Evolutionary conservation across 2,888 invertebrate genomes (phyloP).

Genomic region (Cantharis flavilabris): DNA sequence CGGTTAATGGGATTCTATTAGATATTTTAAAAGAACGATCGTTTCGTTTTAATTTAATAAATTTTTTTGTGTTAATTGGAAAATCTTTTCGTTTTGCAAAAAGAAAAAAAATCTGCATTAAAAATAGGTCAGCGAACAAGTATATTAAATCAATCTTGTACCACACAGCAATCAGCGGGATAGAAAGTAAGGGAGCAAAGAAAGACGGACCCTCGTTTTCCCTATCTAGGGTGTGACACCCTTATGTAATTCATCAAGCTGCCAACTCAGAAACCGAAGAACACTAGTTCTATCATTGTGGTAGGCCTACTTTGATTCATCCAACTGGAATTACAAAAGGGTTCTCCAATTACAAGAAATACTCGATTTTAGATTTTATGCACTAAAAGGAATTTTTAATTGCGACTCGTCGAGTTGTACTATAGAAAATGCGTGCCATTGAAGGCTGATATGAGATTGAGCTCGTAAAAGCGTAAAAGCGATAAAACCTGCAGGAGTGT

Average conservation of each 20-base stretch:
- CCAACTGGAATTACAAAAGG: constrained; percentile 2
- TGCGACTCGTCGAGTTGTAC: not conserved
- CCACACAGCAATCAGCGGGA: constrained; percentile 28
- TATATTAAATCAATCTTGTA: constrained; percentile 29
- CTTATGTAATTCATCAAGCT: constrained; percentile 33
- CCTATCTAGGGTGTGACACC: constrained; percentile 31
- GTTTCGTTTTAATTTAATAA: not conserved
- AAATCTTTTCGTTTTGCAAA: not conserved
- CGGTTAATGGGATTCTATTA: constrained; percentile 11
- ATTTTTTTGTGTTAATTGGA: not conserved
- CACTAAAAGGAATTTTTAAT: not conserved
- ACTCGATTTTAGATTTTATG: not conserved
- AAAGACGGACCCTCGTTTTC: constrained; percentile 29
- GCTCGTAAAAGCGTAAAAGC: not conserved
- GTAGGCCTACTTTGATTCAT: constrained; percentile 27
- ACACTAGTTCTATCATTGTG: constrained; percentile 33
- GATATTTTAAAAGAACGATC: not conserved
- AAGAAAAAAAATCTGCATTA: constrained; percentile 10
- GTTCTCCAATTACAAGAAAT: constrained; percentile 3
- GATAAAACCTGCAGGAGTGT: not conserved
- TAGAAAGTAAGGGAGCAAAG: constrained; percentile 28
- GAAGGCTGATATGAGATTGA: not conserved
- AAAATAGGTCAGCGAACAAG: constrained; percentile 28
- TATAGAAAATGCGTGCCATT: not conserved
- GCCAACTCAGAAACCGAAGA: constrained; percentile 33